These are phyloP conservation scores for Rotaria sp. DNA, from an alignment of 2,888 invertebrate species.

Conservation along the genomic window DNA sequence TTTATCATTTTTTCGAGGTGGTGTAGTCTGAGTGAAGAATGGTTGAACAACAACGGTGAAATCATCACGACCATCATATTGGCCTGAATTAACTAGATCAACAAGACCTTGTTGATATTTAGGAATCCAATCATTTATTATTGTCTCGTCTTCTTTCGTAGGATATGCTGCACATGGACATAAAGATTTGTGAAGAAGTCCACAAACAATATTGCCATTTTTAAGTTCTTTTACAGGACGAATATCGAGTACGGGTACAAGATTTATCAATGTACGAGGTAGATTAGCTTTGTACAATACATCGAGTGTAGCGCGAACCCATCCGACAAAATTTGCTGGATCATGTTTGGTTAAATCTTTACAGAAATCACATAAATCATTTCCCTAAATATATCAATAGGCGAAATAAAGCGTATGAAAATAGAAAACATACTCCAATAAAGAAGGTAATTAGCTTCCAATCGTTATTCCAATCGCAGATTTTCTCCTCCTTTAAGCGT, in stretches of 20 bases:
- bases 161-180: constrained; percentile 42
- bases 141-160: constrained; percentile 30
- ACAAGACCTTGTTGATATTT: constrained; percentile 44
- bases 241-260: constrained; percentile 50
- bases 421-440: constrained; percentile 40
- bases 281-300: constrained; percentile 46
- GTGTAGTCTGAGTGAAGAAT: constrained; percentile 46
- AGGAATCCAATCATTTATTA: constrained; percentile 41
- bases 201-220: constrained; percentile 45
- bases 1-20: constrained; percentile 43
- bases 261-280: constrained; percentile 50
- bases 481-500: constrained; percentile 37
- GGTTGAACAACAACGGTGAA: constrained; percentile 53
- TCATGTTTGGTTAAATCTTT: constrained; percentile 43
- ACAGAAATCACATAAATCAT: constrained; percentile 44
- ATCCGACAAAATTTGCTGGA: constrained; percentile 44
- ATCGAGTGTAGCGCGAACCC: constrained; percentile 48
- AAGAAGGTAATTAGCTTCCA: constrained; percentile 45
- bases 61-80: constrained; percentile 50
- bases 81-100: constrained; percentile 46
- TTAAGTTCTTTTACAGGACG: constrained; percentile 45
- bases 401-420: not conserved
- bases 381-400: constrained; percentile 38
- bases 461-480: constrained; percentile 43
- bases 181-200: constrained; percentile 45